Conservation (phyloP, 2,888 invertebrate species). For the Baccha elongata region DNA sequence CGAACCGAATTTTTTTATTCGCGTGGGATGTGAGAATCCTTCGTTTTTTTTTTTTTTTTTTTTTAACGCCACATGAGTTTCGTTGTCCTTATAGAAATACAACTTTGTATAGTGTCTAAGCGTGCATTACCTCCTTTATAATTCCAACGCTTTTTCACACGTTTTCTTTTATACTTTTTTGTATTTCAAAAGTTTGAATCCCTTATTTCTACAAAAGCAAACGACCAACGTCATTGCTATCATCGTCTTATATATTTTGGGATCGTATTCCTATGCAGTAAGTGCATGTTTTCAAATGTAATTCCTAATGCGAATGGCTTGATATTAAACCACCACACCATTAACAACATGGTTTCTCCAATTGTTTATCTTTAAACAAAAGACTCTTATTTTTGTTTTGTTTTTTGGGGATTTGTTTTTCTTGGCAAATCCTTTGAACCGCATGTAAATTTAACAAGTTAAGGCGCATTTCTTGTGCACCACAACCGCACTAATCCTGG, state of each 20-base stretch:
- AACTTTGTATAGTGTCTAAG: constrained; percentile 41
- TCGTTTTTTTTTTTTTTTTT: constrained; percentile 17
- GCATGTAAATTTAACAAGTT: constrained; percentile 68
- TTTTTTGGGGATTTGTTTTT: constrained; percentile 28
- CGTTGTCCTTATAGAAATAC: constrained; percentile 16
- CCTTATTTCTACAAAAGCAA: constrained; percentile 34
- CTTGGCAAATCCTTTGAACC: constrained; percentile 61
- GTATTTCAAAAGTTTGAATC: constrained; percentile 18
- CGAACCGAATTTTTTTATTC: constrained; percentile 36
- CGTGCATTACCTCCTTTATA: constrained; percentile 53
- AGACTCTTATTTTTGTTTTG: constrained; percentile 13
- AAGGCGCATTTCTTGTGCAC: constrained; percentile 41
- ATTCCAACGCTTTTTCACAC: constrained; percentile 67
- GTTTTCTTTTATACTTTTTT: constrained; percentile 48
- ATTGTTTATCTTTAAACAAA: constrained; percentile 60
- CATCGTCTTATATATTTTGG: constrained; percentile 25
- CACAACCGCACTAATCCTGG: constrained; percentile 39
- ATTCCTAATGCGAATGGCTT: constrained; percentile 37
- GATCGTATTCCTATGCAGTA: constrained; percentile 36
- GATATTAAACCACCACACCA: constrained; percentile 22
- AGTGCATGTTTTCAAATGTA: constrained; percentile 43
- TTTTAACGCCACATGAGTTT: constrained; percentile 36
- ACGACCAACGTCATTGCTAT: neutral
- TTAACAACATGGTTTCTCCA: constrained; percentile 17
- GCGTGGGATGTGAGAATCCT: constrained; percentile 24